phyloP scores from a whole-genome alignment of 2,797 vertebrate species.

The Schizopygopsis pylzovi region DNA sequence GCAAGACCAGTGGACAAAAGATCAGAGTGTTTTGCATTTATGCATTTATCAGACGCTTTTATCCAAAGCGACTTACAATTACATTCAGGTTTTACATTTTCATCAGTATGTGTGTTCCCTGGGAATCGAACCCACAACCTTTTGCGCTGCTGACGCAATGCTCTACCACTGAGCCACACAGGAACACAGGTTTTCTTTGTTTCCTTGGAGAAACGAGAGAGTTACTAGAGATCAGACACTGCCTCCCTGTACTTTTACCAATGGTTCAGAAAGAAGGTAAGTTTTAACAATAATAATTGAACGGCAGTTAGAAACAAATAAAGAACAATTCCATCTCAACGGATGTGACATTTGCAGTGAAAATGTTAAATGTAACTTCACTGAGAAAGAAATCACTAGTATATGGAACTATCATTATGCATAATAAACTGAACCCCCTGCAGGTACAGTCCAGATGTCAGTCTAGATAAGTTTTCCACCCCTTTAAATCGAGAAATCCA shows the following conservation, averaged over 20 bases:
- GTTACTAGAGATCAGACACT: neutral
- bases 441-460: neutral
- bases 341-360: slow-evolving; percentile 5
- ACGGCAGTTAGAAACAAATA: neutral
- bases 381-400: neutral
- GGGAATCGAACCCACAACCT: no score
- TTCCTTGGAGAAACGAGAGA: neutral
- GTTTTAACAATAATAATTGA: neutral
- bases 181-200: neutral
- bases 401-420: neutral
- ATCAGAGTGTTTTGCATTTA: neutral
- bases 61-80: no score
- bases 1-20: neutral
- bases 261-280: neutral
- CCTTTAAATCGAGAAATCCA: neutral
- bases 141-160: no score
- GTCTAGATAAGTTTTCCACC: neutral
- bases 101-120: no score
- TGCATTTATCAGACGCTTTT: no score
- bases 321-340: neutral
- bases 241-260: neutral
- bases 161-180: no score
- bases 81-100: no score
- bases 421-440: neutral
- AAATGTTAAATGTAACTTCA: neutral